These are phyloP conservation scores for Pardalotus punctatus DNA, from an alignment of 2,113 vertebrate species.

Conservation along the genomic window DNA sequence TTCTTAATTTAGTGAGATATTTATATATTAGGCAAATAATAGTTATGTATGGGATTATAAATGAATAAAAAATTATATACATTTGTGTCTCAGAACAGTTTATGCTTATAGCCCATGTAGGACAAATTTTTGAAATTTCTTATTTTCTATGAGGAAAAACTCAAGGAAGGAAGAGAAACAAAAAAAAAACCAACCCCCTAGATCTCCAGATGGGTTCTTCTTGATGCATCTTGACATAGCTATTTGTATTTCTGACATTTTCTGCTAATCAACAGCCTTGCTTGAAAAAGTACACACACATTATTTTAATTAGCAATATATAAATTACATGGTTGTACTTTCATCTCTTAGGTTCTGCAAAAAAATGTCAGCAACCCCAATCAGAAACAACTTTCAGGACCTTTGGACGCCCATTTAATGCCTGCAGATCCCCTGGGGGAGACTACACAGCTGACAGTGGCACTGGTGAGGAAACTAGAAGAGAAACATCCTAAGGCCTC, in stretches of 20 bases:
- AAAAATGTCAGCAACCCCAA: constrained; percentile 61
- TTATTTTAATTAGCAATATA: constrained; percentile 45
- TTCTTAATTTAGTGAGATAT: background rate
- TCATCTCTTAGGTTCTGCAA: constrained; percentile 58
- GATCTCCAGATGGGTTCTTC: background rate
- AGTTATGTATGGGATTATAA: background rate
- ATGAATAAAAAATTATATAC: background rate
- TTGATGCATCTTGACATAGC: constrained; percentile 38
- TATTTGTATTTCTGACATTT: constrained; percentile 45
- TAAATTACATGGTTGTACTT: constrained; percentile 44
- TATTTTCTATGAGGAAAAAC: background rate
- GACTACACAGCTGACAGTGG: constrained; percentile 76
- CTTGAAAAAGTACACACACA: constrained; percentile 34
- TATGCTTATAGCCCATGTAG: background rate
- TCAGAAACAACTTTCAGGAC: constrained; percentile 67
- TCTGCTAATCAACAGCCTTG: constrained; percentile 34
- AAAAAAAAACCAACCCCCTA: background rate
- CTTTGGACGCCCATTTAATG: constrained; percentile 67
- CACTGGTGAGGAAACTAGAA: constrained; percentile 83
- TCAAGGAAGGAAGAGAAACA: background rate
- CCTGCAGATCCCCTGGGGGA: constrained; percentile 71
- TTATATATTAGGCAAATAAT: background rate
- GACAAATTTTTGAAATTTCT: background rate
- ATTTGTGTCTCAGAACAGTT: background rate
- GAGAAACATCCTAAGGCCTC: constrained; percentile 81